Evolutionary conservation across 2,888 invertebrate species (phyloP).

Genomic region (Ellobium chinense): DNA sequence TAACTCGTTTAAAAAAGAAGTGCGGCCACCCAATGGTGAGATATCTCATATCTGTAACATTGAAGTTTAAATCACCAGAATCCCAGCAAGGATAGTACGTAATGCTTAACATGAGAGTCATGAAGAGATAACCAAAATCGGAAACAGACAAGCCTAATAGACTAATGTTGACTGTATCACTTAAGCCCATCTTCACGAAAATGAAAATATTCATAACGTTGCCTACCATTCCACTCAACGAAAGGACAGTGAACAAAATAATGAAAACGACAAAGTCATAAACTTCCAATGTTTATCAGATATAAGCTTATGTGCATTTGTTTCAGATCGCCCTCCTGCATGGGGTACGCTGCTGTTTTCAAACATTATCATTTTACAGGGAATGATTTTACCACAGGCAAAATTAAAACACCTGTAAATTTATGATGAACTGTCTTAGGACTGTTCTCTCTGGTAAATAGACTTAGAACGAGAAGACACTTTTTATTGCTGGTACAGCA

Average conservation of each 20-base stretch:
- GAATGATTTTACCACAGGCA: too few relatives aligned
- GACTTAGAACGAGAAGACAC: too few relatives aligned
- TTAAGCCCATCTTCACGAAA: not conserved
- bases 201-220: slow-evolving; percentile 11
- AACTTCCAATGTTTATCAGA: too few relatives aligned
- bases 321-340: too few relatives aligned
- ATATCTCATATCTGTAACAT: not conserved
- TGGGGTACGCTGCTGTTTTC: too few relatives aligned
- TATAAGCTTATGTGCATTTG: too few relatives aligned
- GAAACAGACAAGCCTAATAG: not conserved
- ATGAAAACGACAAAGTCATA: not conserved
- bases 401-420: too few relatives aligned
- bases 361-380: too few relatives aligned
- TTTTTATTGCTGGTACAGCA: too few relatives aligned
- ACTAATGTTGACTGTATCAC: not conserved
- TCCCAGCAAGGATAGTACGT: not conserved
- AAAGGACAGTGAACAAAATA: not conserved
- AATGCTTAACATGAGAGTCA: not conserved
- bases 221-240: not conserved
- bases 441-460: too few relatives aligned
- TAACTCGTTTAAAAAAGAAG: not conserved
- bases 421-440: too few relatives aligned
- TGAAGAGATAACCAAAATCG: not conserved
- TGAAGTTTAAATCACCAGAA: not conserved
- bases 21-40: not conserved